Evolutionary conservation across 2,113 vertebrate species (phyloP).

Genomic region (Chrysochloris asiatica): DNA sequence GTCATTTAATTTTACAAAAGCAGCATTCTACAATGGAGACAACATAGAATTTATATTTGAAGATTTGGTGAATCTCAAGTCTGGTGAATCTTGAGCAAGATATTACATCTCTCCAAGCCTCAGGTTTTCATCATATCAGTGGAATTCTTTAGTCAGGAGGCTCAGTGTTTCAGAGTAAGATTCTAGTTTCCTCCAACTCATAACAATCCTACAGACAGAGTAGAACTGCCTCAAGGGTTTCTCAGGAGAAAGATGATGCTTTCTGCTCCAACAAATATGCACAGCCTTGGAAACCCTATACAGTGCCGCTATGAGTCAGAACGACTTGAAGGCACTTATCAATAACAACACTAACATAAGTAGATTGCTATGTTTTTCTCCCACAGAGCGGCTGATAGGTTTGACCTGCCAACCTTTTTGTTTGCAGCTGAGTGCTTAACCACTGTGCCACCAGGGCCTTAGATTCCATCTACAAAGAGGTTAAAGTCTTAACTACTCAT

Average conservation of each 20-base stretch:
- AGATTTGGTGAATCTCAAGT: background rate
- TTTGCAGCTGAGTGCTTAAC: background rate
- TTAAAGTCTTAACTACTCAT: background rate
- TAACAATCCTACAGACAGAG: background rate
- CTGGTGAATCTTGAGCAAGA: background rate
- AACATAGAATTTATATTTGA: background rate
- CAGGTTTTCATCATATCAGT: constrained; percentile 11
- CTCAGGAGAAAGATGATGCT: too few species aligned
- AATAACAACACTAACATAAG: too few species aligned
- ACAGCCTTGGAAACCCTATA: too few species aligned
- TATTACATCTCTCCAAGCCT: background rate
- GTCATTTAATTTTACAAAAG: background rate
- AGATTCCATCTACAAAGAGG: background rate
- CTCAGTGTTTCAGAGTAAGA: background rate
- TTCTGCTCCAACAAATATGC: too few species aligned
- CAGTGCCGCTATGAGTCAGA: too few species aligned
- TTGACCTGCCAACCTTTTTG: background rate
- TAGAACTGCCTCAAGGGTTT: background rate
- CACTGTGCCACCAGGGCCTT: background rate
- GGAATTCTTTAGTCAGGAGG: background rate
- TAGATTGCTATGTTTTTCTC: background rate
- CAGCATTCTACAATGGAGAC: background rate
- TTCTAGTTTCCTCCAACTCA: background rate
- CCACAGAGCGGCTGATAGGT: background rate
- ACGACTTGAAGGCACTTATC: too few species aligned